Evolutionary conservation across 2,113 vertebrate genomes (phyloP), one percentile per base, ranked within the genome.

Genomic region (Nothoprocta pentlandii): DNA sequence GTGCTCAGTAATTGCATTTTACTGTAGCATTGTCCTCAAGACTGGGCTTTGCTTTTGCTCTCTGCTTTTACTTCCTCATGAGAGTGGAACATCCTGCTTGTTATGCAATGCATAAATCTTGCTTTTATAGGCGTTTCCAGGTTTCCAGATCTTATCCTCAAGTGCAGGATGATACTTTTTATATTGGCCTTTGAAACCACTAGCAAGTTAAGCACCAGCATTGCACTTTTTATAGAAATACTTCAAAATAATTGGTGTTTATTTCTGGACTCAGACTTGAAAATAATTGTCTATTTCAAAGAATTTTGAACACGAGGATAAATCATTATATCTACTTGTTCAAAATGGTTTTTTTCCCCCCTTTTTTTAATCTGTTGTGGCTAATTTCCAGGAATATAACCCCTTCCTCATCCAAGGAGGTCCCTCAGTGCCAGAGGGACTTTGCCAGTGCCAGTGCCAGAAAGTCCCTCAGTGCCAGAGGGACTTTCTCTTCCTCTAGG

Each of bases 61-160:
- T 83, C 86, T 96, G 89, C 90, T 96, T 93, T 90, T 67, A 94
- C 94, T 95, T 96, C 93, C 91, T 95, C 90, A 10, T 93, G 89
- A 93, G 87, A 93, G 68, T 91, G 89, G 93, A 96, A 96, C 92
- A 97, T 95, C 89, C 91, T 97, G 93, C 85, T 89, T 95, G 85
- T 97, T 96, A 95, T 73, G 94, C 90, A 96, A 89, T 89, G 78
- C 79, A 89, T 87, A 90, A 95, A 93, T 94, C 93, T 95, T 95
- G 94, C 96, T 97, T 96, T 97, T 95, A 94, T 92, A 95, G 95
- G 93, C 95, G 93, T 91, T 96, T 97, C 93, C 92, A 93, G 86
- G 93, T 91, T 96, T 97, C 93, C 92, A 93, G 86, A 95, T 91
- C 91, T 77, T 87, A 73, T 94, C 95, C 90, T 90, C 84, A 85